These are phyloP conservation scores for Orthosia gracilis DNA, from an alignment of 2,888 invertebrate species.

Conservation along the genomic window DNA sequence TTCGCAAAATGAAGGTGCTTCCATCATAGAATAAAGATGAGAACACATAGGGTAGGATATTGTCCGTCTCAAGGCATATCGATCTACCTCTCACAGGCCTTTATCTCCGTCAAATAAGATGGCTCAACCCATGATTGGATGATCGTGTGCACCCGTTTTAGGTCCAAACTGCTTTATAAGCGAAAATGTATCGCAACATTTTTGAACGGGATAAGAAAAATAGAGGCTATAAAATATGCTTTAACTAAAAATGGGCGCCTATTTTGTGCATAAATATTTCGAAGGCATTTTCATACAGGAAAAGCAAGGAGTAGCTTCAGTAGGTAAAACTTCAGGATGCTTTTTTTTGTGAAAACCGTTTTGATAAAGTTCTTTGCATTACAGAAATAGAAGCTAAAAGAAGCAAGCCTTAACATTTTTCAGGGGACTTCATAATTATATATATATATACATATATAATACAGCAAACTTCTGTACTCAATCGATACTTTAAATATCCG, in stretches of 20 bases:
- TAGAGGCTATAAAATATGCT: conserved; percentile 47
- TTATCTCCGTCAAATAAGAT: conserved; percentile 78
- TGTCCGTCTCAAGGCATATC: conserved; percentile 73
- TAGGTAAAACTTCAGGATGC: neutral
- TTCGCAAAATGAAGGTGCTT: conserved; percentile 81
- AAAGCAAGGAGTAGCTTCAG: neutral
- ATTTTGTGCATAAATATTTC: conserved; percentile 39
- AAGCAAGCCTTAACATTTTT: neutral
- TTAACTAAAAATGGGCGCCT: conserved; percentile 42
- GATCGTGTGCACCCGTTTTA: conserved; percentile 68
- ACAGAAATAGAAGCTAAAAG: no score
- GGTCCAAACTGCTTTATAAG: conserved; percentile 66
- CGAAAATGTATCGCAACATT: conserved; percentile 65
- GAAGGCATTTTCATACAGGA: neutral
- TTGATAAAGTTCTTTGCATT: no score
- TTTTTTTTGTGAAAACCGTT: neutral
- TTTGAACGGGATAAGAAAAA: conserved; percentile 62
- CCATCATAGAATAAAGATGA: conserved; percentile 87
- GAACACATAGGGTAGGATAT: conserved; percentile 77
- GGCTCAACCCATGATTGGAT: conserved; percentile 74
- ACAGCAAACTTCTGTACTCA: conserved; percentile 1
- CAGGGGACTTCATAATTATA: neutral
- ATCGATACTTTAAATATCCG: conserved; percentile 2
- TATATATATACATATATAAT: no score
- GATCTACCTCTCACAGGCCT: conserved; percentile 69